A percentile compares a stretch with the other conserved stretches of the same genome.
Conservation (phyloP, 2,797 vertebrate genomes). For the Xerus rutilus region DNA sequence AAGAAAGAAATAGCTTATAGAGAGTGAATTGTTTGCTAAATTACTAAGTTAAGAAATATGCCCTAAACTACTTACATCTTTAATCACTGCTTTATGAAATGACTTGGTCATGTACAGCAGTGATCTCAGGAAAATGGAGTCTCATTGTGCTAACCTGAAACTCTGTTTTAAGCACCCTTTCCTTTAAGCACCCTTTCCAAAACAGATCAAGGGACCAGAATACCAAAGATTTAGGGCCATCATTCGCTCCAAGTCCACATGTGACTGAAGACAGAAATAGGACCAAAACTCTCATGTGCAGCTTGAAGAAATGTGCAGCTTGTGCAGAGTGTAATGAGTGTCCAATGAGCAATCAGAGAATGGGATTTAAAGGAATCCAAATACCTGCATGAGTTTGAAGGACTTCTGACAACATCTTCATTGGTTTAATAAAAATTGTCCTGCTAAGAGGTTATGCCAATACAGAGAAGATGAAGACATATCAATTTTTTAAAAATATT, state of each 20-base stretch:
- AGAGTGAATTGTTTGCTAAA: slow-evolving; percentile 6
- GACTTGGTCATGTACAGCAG: not conserved
- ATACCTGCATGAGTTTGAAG: not conserved
- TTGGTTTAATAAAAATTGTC: slow-evolving; percentile 27
- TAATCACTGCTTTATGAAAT: slow-evolving; percentile 13
- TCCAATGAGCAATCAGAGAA: not conserved
- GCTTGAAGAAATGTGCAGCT: not conserved
- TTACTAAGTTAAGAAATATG: not conserved
- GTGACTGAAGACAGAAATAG: not conserved
- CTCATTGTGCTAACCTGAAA: slow-evolving; percentile 11
- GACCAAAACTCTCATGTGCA: not conserved
- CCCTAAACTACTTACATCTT: slow-evolving; percentile 13
- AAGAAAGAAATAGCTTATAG: not conserved
- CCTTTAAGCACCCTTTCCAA: not conserved
- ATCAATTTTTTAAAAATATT: not conserved
- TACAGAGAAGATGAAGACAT: not conserved
- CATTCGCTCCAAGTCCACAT: not conserved
- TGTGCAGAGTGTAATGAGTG: not conserved
- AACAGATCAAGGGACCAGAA: not conserved
- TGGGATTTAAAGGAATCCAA: not conserved
- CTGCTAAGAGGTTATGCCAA: not conserved
- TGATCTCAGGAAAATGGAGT: not conserved
- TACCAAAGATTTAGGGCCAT: not conserved
- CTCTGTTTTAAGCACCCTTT: not conserved
- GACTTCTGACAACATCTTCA: not conserved